Percentiles rank a stretch among this genome's conserved stretches.
These are phyloP conservation scores for Sardinella longiceps DNA, from an alignment of 2,797 vertebrate genomes.

Conservation along the genomic window DNA sequence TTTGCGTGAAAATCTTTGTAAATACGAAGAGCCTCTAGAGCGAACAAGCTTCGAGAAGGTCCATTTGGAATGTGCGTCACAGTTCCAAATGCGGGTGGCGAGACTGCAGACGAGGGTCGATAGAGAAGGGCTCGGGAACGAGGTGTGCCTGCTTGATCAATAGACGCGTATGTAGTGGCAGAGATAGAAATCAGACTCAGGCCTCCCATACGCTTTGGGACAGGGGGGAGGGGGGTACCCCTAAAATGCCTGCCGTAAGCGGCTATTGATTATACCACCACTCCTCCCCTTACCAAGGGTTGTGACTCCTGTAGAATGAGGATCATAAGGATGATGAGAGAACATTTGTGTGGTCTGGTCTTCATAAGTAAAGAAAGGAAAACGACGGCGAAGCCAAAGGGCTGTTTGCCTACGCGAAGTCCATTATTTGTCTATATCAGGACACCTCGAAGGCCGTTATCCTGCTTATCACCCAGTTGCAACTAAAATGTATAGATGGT, in stretches of 20 bases:
- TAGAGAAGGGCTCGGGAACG: conserved; percentile 42
- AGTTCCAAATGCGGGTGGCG: conserved; percentile 33
- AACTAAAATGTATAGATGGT: too few species aligned
- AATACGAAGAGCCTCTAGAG: conserved; percentile 16
- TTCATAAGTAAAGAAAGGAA: not conserved
- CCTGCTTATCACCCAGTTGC: too few species aligned
- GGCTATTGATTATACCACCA: conserved; percentile 61
- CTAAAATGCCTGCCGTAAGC: conserved; percentile 54
- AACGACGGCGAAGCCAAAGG: too few species aligned
- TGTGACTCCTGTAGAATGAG: conserved; percentile 23
- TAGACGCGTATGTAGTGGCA: conserved; percentile 52
- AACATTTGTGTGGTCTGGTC: not conserved
- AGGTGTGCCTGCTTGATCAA: conserved; percentile 58
- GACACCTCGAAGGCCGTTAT: too few species aligned
- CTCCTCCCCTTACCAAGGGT: conserved; percentile 36
- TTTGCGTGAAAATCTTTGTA: not conserved
- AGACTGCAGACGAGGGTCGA: conserved; percentile 47
- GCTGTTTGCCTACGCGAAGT: too few species aligned
- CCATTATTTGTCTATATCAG: too few species aligned
- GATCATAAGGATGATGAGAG: not conserved
- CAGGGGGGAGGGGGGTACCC: conserved; percentile 25
- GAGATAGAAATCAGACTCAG: conserved; percentile 54
- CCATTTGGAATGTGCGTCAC: conserved; percentile 48
- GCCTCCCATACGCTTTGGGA: not conserved
- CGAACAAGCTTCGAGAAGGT: conserved; percentile 37